Evolutionary conservation across 2,797 vertebrate genomes (phyloP), one percentile per base, ranked within the genome.

Genomic region (Denticeps clupeoides): DNA sequence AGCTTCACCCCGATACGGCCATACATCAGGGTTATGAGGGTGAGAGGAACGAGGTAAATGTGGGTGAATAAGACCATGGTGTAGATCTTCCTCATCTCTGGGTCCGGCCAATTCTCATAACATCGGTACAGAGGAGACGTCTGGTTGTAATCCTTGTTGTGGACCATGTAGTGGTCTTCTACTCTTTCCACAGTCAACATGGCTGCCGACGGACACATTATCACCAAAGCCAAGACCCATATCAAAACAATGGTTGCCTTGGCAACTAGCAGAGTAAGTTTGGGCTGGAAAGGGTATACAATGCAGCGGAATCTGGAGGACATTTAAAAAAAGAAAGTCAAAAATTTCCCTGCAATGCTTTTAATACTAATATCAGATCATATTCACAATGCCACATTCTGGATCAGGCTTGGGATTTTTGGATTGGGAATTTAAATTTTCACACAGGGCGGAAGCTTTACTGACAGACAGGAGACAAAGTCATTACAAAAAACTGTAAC

Each of bases 41-140:
- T 69, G 16, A 88, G 77, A 1, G 86, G 85, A 32, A 73, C 56
- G 16, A 87, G 56, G 65, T 87, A 88, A 68, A 87, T 82, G 59
- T 76, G 77, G 1, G 62, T 67, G 16, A 88, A 87, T 46, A 88
- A 72, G 53, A 87, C 74, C 0, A 73, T 79, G 1, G 86, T 88
- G 64, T 87, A 88, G 49, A 84, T 60, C 44, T 75, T 87, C n/a
- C 73, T 75, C 86, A 86, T 86, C 32, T 72, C 55, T 0, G 75
- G 75, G 35, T 81, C 73, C 6, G 78, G 50, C 68, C 84, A 88
- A 63, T 83, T 66, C 63, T 88, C 86, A 0, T 76, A 85, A 71
- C 85, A 88, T 32, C 64, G 72, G 60, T 81, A 82, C 9, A 87
- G 56, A 0, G 82, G 80, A 44, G 74, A 53, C 0, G 74, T 78